Base-by-base conservation (phyloP, 2,888 invertebrate genomes). In the Megastigmus dorsalis region DNA sequence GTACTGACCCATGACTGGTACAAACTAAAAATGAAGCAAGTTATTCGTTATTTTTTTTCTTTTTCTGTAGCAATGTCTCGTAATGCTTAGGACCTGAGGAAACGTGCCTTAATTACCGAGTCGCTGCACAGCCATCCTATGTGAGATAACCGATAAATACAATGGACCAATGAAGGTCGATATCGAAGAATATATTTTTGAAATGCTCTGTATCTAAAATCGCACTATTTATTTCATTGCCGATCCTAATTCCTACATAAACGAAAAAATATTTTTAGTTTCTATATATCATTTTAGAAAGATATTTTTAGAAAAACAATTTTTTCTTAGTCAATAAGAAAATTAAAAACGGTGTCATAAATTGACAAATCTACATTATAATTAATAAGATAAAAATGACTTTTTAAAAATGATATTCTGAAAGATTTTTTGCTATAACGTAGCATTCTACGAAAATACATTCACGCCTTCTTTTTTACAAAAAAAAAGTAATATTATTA, bases 211-310 rank as follows among this genome's bases (percentile, higher is more conserved):
- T 26, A 33, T 43, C 28, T 23, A 59, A 60, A 41, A 36, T 26
- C n/a, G 18, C 15, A 48, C 26, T 43, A 36, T 28, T 52, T 33
- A 23, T 54, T 26, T 57, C n/a, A 48, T 7, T 55, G 23, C 23
- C 18, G n/a, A 63, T 28, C 7, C 9, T 52, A 30, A 28, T n/a
- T 54, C 5, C 15, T 33, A 15, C 26, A 55, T 23, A 38, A 38
- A 43, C 55, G 45, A 20, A 28, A 45, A 30, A 65, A 59, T 52
- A 72, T 66, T 57, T 2, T 23, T 23, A 26, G 59, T 30, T 54
- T 43, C 45, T 48, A 13, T n/a, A n/a, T n/a, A n/a, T n/a, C n/a
- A n/a, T n/a, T 57, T 69, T 52, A 69, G n/a, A 69, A 52, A 52
- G 9, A 18, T 48, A 36, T 18, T 45, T 52, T n/a, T n/a, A n/a